Evolutionary conservation across 2,113 vertebrate species (phyloP).

Genomic region (Chaenogobius annularis): DNA sequence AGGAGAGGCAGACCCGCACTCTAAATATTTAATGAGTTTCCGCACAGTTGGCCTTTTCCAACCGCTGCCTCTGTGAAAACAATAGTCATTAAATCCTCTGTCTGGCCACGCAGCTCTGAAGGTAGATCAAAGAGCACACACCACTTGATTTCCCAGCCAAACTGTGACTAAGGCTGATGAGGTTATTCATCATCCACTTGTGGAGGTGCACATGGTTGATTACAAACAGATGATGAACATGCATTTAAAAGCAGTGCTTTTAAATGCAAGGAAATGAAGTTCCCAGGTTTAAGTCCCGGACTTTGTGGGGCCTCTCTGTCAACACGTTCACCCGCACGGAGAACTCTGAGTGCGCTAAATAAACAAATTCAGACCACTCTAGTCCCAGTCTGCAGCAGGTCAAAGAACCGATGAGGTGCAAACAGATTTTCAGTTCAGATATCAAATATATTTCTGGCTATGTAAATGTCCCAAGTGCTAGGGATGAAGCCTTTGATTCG

Average conservation of each 20-base stretch:
- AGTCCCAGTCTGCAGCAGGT: too few relatives aligned
- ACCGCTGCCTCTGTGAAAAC: constrained; percentile 63
- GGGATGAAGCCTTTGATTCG: too few relatives aligned
- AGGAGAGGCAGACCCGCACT: constrained; percentile 66
- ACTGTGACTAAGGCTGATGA: background rate
- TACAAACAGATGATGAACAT: background rate
- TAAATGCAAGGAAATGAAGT: too few relatives aligned
- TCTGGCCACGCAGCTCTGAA: constrained; percentile 34
- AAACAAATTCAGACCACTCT: too few relatives aligned
- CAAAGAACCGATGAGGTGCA: too few relatives aligned
- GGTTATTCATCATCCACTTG: background rate
- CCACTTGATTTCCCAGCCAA: constrained; percentile 13
- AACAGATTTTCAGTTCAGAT: too few relatives aligned
- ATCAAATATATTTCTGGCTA: too few relatives aligned
- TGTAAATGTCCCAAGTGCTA: too few relatives aligned
- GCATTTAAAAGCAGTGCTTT: constrained; percentile 8
- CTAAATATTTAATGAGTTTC: constrained; percentile 82
- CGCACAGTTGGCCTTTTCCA: constrained; percentile 72
- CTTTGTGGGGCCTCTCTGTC: background rate
- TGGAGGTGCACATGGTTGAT: constrained; percentile 4
- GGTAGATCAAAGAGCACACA: constrained; percentile 13
- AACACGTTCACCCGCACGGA: too few relatives aligned
- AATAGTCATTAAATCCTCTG: constrained; percentile 57
- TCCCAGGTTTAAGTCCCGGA: too few relatives aligned
- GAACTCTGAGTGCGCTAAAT: too few relatives aligned